These are phyloP conservation scores for Gonatopus flavifemur DNA, from an alignment of 1,140 invertebrate genomes.

Conservation along the genomic window DNA sequence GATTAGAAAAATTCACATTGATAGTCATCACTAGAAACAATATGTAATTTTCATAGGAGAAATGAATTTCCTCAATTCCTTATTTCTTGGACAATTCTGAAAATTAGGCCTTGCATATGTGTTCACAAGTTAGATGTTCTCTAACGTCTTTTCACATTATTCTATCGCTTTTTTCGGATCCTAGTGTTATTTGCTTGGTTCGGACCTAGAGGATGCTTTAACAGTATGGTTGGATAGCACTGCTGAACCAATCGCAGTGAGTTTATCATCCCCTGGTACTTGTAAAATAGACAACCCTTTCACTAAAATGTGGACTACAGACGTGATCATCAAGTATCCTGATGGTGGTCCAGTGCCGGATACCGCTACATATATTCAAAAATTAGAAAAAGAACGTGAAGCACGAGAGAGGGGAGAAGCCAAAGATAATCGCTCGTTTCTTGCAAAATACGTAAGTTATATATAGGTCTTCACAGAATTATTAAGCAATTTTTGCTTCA, in stretches of 20 bases:
- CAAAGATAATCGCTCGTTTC: constrained; percentile 90
- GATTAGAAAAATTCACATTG: too few species aligned
- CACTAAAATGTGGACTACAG: constrained; percentile 47
- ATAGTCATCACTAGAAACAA: neutral
- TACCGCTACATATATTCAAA: constrained; percentile 89
- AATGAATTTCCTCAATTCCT: neutral
- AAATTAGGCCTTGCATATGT: too few species aligned
- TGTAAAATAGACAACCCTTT: constrained; percentile 30
- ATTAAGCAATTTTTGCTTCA: neutral
- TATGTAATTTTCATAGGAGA: neutral
- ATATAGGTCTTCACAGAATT: neutral
- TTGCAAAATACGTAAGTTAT: constrained; percentile 92
- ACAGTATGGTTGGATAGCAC: constrained; percentile 48
- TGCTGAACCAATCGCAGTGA: constrained; percentile 45
- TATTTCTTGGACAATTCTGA: neutral
- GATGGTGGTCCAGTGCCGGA: constrained; percentile 68
- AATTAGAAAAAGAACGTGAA: constrained; percentile 85
- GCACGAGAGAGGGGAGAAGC: constrained; percentile 86
- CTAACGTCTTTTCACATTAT: too few species aligned
- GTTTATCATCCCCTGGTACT: constrained; percentile 40
- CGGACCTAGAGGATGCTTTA: constrained; percentile 52
- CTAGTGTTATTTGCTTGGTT: constrained; percentile 59
- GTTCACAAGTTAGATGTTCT: too few species aligned
- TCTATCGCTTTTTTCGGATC: constrained; percentile 2
- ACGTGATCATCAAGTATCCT: constrained; percentile 45